phyloP scores from a whole-genome alignment of 2,888 invertebrate genomes.

The Ceraclea dissimilis region DNA sequence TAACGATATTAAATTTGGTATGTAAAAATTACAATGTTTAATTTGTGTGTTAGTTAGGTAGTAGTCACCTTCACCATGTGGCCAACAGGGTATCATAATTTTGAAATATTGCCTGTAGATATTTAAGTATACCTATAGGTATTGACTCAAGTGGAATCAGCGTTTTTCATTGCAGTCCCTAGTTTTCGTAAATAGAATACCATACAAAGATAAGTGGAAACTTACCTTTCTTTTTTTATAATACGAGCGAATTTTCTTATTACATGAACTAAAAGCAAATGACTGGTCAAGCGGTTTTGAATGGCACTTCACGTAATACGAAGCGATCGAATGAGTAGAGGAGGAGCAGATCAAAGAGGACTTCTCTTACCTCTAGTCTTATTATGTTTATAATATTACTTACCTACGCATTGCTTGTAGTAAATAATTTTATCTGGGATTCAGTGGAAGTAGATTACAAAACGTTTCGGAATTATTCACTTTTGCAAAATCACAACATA shows the following conservation, averaged over 20 bases:
- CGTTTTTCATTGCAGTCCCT: too few species aligned
- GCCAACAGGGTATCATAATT: too few species aligned
- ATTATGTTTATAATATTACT: not conserved
- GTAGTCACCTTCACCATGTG: not conserved
- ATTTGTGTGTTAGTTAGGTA: not conserved
- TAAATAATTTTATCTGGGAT: too few species aligned
- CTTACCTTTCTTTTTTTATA: not conserved
- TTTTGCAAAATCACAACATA: too few species aligned
- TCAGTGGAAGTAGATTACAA: too few species aligned
- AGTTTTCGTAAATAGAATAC: too few species aligned
- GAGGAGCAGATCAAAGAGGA: not conserved
- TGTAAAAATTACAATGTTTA: not conserved
- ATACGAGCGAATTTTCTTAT: not conserved
- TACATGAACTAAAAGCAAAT: conserved; percentile 1
- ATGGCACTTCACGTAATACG: conserved; percentile 1
- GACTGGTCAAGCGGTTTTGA: conserved; percentile 4
- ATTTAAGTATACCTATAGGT: too few species aligned
- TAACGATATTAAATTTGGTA: too few species aligned
- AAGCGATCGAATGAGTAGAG: not conserved
- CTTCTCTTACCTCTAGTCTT: not conserved
- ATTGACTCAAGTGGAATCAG: too few species aligned
- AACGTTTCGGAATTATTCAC: too few species aligned
- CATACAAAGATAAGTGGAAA: too few species aligned
- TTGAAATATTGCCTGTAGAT: too few species aligned
- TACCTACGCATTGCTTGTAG: not conserved